Percentiles rank a stretch among this genome's conserved stretches.
Conservation (phyloP, 2,888 invertebrate species). For the Phragmatobia fuliginosa region DNA sequence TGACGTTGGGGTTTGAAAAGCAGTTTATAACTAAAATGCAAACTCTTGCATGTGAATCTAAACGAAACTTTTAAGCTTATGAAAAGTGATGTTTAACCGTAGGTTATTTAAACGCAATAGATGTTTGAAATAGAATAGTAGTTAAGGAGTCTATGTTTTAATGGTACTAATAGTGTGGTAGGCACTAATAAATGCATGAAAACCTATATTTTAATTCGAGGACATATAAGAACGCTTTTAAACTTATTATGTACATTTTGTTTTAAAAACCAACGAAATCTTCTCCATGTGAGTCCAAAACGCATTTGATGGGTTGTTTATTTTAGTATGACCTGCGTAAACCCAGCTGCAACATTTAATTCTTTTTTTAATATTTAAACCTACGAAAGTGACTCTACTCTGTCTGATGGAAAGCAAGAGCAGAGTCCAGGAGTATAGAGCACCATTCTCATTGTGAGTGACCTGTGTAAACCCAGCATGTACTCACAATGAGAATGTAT, state of each 20-base stretch:
- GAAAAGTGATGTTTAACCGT: background rate
- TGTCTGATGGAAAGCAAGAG: too few species aligned
- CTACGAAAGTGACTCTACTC: too few species aligned
- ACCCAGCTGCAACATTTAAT: background rate
- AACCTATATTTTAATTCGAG: background rate
- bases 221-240: background rate
- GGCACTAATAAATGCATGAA: background rate
- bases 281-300: background rate
- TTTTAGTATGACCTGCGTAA: background rate
- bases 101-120: background rate
- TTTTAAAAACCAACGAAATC: background rate
- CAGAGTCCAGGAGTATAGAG: too few species aligned
- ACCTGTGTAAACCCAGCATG: too few species aligned
- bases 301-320: background rate
- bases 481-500: too few species aligned
- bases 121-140: background rate
- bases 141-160: background rate
- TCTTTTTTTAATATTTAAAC: too few species aligned
- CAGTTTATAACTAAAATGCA: slow-evolving; percentile 13
- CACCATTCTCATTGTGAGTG: too few species aligned
- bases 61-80: background rate
- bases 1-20: slow-evolving; percentile 16
- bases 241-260: too few species aligned
- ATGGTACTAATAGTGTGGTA: background rate
- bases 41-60: slow-evolving; percentile 4